Conservation (phyloP, 2,797 vertebrate genomes). For the Garrulus glandarius region DNA sequence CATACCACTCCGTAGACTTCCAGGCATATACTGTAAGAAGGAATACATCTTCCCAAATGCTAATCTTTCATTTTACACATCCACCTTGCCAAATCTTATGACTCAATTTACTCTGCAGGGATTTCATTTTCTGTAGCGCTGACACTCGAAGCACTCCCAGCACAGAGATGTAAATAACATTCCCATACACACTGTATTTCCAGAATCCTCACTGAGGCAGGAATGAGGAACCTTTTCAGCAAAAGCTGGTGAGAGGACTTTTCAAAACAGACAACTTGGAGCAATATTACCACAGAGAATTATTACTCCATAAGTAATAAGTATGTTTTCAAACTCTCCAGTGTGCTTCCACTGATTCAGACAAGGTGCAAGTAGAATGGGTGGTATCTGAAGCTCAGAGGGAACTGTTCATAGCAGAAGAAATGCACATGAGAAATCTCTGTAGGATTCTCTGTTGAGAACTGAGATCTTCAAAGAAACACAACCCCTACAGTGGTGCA, state of each 20-base stretch:
- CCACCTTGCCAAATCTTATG: background rate
- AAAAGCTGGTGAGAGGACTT: background rate
- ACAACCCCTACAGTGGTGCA: background rate
- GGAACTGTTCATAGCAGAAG: background rate
- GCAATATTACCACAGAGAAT: background rate
- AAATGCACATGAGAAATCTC: background rate
- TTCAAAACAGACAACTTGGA: background rate
- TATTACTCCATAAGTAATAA: background rate
- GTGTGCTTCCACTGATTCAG: background rate
- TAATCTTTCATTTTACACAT: background rate
- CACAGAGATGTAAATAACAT: background rate
- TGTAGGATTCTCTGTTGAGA: background rate
- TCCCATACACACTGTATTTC: background rate
- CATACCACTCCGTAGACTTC: background rate
- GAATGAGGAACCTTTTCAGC: background rate
- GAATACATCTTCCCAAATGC: background rate
- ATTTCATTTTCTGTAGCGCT: background rate
- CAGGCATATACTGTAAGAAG: background rate
- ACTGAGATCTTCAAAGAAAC: background rate
- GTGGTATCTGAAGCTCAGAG: background rate
- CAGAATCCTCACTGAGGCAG: background rate
- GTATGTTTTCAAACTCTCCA: background rate
- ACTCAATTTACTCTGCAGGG: background rate
- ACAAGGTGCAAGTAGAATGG: background rate
- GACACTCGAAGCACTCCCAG: background rate